Conservation (phyloP, 1,140 invertebrate genomes). For the Drosophila repleta region DNA sequence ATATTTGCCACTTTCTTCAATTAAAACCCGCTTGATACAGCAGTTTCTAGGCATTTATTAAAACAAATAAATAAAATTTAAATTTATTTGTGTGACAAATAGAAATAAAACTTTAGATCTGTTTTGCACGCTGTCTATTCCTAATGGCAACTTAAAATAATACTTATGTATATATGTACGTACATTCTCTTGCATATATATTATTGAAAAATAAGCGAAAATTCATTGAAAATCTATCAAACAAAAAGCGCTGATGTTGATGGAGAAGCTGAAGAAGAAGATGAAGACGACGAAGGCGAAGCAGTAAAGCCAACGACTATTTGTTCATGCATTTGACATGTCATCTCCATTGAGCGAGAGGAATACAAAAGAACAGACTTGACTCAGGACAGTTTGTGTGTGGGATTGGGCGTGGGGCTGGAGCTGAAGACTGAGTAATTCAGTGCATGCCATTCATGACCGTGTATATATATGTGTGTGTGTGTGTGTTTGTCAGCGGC, state of each 20-base stretch:
- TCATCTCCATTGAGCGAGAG: conserved; percentile 50
- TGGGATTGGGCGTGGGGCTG: neutral
- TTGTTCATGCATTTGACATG: conserved; percentile 73
- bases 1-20: too few relatives aligned
- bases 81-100: conserved; percentile 8
- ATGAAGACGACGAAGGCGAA: conserved; percentile 3
- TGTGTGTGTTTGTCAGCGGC: conserved; percentile 38
- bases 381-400: conserved; percentile 7
- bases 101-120: neutral
- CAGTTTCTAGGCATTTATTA: too few relatives aligned
- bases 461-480: conserved; percentile 17
- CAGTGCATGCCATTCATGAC: conserved; percentile 66
- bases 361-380: conserved; percentile 49
- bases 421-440: conserved; percentile 35
- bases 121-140: neutral
- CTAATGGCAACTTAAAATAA: neutral
- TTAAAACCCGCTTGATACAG: too few relatives aligned
- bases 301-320: conserved; percentile 37
- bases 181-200: conserved; percentile 4
- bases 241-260: conserved; percentile 19
- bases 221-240: conserved; percentile 60
- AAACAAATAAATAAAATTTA: conserved; percentile 6
- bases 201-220: conserved; percentile 42
- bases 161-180: neutral
- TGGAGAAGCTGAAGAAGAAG: conserved; percentile 7